Evolutionary conservation across 2,113 vertebrate species (phyloP), one percentile per base, ranked within the genome.

Genomic region (Nothocercus julius): DNA sequence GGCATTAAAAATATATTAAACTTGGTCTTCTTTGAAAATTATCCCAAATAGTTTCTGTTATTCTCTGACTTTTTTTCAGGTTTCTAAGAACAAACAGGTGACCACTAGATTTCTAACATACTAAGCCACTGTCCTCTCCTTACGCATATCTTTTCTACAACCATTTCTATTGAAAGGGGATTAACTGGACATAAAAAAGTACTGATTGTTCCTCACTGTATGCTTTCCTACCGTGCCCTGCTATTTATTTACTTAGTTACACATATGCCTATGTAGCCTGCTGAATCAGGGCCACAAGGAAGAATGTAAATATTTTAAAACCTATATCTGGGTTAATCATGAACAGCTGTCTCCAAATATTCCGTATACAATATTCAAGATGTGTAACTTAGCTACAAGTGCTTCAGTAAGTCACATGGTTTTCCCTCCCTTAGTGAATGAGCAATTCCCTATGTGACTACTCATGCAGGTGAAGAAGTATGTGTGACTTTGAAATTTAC

Each of bases 241-340:
- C 62, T 90, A 30, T 93, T 90, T 94, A 76, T 96, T 96, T 95
- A 27, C 74, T 66, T 84, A 89, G 94, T 82, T 92, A 62, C 63
- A 73, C 58, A 58, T 69, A 66, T 22, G 63, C 15, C 47, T 66
- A 54, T 4, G 4, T 93, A 96, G 86, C 92, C 95, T 93, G 67
- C 86, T 95, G 92, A 95, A 95, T 87, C 54, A 89, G 28, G 70
- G 74, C 77, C 83, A 77, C 74, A 73, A 82, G 40, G 67, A 95
- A 90, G 66, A 94, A 95, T 76, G 67, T 77, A 94, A 96, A 95
- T 92, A 94, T 96, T 95, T 96, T 90, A 79, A 90, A 95, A 76
- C 63, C 40, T 92, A 90, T 87, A 90, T 87, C 66, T 89, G 63
- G 53, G 74, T 93, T 95, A 90, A 96, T 92, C 63, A 92, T 70